Conservation (phyloP, 2,113 vertebrate species). For the Centropristis striata region DNA sequence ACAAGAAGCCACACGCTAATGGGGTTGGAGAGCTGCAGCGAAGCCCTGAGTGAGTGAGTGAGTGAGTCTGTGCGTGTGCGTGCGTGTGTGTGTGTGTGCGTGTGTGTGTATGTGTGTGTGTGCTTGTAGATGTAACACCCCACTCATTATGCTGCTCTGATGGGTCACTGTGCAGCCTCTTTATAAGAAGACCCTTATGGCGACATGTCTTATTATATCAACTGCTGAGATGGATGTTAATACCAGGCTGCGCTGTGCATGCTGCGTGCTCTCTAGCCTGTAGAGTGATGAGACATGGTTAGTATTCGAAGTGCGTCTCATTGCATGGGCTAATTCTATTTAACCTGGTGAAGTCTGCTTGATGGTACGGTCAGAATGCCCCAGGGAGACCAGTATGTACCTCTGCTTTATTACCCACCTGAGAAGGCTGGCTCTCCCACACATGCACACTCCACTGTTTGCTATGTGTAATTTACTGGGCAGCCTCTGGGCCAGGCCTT, state of each 20-base stretch:
- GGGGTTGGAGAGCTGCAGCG: slow-evolving; percentile 59
- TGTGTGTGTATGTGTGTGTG: slow-evolving; percentile 12
- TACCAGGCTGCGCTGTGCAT: slow-evolving; percentile 46
- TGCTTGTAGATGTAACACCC: slow-evolving; percentile 53
- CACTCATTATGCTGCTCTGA: slow-evolving; percentile 66
- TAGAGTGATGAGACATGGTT: slow-evolving; percentile 58
- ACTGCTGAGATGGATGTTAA: slow-evolving; percentile 71
- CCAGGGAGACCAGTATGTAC: slow-evolving; percentile 67
- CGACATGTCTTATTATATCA: slow-evolving; percentile 76
- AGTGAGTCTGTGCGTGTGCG: slow-evolving; percentile 22
- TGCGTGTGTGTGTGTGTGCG: slow-evolving; percentile 26
- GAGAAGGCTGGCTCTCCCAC: slow-evolving; percentile 66
- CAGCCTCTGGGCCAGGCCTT: slow-evolving; percentile 77
- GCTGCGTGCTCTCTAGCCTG: slow-evolving; percentile 60
- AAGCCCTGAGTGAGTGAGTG: slow-evolving; percentile 38
- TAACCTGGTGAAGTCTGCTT: slow-evolving; percentile 72
- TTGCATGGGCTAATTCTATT: slow-evolving; percentile 76
- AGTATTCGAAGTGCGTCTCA: slow-evolving; percentile 69
- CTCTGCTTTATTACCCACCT: slow-evolving; percentile 79
- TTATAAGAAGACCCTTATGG: slow-evolving; percentile 69
- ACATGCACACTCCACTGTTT: slow-evolving; percentile 69
- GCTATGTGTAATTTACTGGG: slow-evolving; percentile 76
- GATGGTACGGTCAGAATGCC: slow-evolving; percentile 70
- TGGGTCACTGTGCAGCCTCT: slow-evolving; percentile 68
- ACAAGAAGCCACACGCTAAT: slow-evolving; percentile 69